These are phyloP conservation scores for Lontra canadensis DNA, from an alignment of 2,113 vertebrate genomes.

Conservation along the genomic window DNA sequence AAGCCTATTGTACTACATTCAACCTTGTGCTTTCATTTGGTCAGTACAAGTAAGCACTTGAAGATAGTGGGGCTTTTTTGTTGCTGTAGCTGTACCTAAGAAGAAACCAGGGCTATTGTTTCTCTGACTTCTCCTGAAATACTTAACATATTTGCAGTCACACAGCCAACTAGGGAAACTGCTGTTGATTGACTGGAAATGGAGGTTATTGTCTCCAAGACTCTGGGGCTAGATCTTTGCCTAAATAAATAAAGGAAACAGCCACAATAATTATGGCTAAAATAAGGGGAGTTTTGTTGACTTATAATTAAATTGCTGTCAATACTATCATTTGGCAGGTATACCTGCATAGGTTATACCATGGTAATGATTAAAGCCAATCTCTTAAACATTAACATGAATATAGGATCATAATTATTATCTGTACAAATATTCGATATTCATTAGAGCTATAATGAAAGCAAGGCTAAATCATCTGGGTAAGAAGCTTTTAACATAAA, in stretches of 20 bases:
- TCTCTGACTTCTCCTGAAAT: neutral
- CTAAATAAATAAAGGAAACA: constrained; percentile 17
- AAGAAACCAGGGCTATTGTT: neutral
- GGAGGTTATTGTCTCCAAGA: neutral
- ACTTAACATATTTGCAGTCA: neutral
- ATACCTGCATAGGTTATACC: neutral
- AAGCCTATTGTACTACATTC: neutral
- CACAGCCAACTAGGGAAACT: neutral
- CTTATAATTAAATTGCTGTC: neutral
- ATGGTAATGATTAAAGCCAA: neutral
- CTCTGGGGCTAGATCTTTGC: neutral
- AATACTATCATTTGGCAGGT: neutral
- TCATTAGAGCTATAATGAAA: constrained; percentile 21
- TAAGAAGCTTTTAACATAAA: constrained; percentile 47
- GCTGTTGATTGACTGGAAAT: neutral
- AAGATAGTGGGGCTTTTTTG: neutral
- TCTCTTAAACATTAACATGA: neutral
- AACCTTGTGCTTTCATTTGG: neutral
- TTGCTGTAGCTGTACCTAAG: neutral
- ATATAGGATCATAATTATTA: neutral
- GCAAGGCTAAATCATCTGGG: neutral
- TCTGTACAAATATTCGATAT: neutral
- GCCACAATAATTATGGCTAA: neutral
- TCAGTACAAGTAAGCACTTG: neutral
- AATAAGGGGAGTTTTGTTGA: constrained; percentile 7